Conservation (phyloP, 2,797 vertebrate species). For the Muscicapa comitata region DNA sequence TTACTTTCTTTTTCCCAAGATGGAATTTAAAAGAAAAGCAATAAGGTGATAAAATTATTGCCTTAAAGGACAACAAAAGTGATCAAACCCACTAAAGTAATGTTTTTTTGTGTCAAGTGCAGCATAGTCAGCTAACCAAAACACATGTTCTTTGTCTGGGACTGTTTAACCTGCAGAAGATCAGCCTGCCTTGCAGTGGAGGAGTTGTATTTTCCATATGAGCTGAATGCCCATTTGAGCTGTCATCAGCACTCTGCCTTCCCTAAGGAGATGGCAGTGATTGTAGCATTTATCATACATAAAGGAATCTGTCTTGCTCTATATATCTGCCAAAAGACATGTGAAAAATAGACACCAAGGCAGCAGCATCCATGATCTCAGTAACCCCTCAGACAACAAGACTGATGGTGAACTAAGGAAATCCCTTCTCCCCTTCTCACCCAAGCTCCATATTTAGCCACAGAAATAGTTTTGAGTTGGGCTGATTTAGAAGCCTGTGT, state of each 20-base stretch:
- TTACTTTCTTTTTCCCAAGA: neutral
- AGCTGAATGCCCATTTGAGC: constrained; percentile 21
- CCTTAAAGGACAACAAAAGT: neutral
- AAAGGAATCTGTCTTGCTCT: constrained; percentile 26
- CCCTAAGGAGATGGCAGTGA: constrained; percentile 46
- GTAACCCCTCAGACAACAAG: neutral
- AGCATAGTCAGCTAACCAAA: neutral
- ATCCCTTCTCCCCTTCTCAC: neutral
- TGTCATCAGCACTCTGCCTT: constrained; percentile 53
- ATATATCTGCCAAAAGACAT: neutral
- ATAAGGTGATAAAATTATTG: neutral
- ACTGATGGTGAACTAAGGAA: neutral
- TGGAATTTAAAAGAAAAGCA: neutral
- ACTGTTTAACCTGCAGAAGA: neutral
- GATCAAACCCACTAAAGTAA: neutral
- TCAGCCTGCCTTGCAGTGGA: neutral
- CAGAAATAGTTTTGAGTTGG: neutral
- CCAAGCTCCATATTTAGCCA: neutral
- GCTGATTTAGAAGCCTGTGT: neutral
- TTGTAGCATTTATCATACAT: constrained; percentile 53
- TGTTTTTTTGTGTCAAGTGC: neutral
- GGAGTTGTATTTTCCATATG: neutral
- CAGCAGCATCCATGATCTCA: neutral
- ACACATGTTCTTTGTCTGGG: neutral
- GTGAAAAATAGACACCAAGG: neutral